Evolutionary conservation across 2,888 invertebrate species (phyloP), one percentile per base, ranked within the genome.

Genomic region (Coronaproctus castanopsis): DNA sequence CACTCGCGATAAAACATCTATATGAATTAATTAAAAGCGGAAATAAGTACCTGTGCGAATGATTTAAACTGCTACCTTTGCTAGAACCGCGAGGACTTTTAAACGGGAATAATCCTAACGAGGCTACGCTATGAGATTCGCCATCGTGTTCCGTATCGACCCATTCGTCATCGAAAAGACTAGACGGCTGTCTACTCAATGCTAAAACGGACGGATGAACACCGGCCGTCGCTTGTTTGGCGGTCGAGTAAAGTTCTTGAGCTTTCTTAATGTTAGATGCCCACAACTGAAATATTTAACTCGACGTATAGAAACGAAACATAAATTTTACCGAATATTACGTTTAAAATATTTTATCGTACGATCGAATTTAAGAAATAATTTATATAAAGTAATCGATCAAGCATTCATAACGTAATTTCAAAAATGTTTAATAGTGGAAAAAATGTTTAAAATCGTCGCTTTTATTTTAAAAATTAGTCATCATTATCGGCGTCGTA

Each of bases 241-340:
- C 66, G 19, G 64, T 62, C 21, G 75, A 73, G 70, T 81, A 85
- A n/a, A 83, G 75, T 64, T 81, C 76, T 71, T 83, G 84, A 1
- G 89, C 87, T 69, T 86, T 84, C 61, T 77, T 76, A 36, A 89
- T 73, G 63, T 83, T 80, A 52, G 81, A 81, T 62, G 82, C 78
- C 86, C 87, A 88, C 55, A 76, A 75, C 78, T 36, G 82, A 68
- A 19, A 68, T 67, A 61, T 51, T 24, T 54, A 24, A 51, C 51
- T 57, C 14, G 49, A 48, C 49, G 49, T 48, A 48, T 8, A 23
- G 49, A 2, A n/a, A 24, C 52, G 49, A 3, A 62, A 57, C 62
- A n/a, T n/a, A n/a, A n/a, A n/a, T n/a, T n/a, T n/a, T n/a, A n/a
- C n/a, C n/a, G n/a, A n/a, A n/a, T n/a, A n/a, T n/a, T n/a, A n/a